These are phyloP conservation scores for Delia radicum DNA, from an alignment of 1,140 invertebrate genomes.

Conservation along the genomic window DNA sequence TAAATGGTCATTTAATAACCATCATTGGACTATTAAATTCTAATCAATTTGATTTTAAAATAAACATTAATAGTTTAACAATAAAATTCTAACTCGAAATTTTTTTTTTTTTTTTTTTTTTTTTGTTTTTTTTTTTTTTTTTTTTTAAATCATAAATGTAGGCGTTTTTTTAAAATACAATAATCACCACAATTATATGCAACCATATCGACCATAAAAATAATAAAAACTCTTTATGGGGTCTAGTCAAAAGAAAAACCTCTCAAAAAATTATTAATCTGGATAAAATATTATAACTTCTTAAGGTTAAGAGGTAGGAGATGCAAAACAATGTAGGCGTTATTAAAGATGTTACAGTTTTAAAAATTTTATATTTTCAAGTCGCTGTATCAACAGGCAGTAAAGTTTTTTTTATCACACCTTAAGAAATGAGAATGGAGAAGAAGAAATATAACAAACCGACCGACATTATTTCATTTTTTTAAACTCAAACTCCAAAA, in stretches of 20 bases:
- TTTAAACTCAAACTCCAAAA: not conserved
- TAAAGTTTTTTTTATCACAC: conserved; percentile 4
- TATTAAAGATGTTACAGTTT: not conserved
- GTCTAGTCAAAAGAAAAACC: not conserved
- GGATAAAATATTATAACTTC: not conserved
- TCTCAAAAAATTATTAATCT: not conserved
- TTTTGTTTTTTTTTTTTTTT: no score
- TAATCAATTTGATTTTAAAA: not conserved
- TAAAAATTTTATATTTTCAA: not conserved
- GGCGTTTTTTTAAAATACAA: not conserved
- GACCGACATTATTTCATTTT: not conserved
- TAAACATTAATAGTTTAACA: not conserved
- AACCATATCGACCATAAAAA: not conserved
- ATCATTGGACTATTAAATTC: not conserved
- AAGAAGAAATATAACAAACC: not conserved
- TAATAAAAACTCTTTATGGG: not conserved
- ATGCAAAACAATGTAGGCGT: not conserved
- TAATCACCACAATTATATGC: not conserved
- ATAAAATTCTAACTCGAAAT: not conserved
- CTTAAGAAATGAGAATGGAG: not conserved
- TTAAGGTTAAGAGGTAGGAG: not conserved
- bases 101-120: no score
- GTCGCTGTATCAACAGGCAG: not conserved
- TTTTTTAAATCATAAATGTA: not conserved
- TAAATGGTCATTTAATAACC: not conserved